A percentile compares a stretch with the other conserved stretches of the same genome.
phyloP scores from a whole-genome alignment of 2,888 invertebrate genomes.

The Pocota personata region DNA sequence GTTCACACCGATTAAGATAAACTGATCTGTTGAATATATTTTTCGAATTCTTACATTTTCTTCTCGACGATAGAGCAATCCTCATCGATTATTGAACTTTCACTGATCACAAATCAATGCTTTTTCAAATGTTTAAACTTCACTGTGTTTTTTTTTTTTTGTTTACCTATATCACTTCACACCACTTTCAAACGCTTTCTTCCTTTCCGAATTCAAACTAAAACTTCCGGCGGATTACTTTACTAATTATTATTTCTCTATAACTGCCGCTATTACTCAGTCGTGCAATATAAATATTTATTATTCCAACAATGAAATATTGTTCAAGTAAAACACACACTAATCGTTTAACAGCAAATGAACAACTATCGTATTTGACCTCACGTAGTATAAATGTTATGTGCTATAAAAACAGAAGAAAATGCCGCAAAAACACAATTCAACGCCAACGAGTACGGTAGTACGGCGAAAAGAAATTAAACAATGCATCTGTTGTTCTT shows the following conservation, averaged over 20 bases:
- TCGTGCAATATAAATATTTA: conserved; percentile 34
- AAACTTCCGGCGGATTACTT: conserved; percentile 34
- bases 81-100: background rate
- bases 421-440: background rate
- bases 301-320: conserved; percentile 24
- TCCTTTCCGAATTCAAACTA: background rate
- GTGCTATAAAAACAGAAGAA: conserved; percentile 37
- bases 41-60: background rate
- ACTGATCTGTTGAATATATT: background rate
- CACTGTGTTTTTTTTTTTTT: background rate
- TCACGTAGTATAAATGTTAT: conserved; percentile 32
- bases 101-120: background rate
- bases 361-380: conserved; percentile 29
- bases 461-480: conserved; percentile 7
- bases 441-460: background rate
- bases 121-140: background rate
- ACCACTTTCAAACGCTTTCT: background rate
- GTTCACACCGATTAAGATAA: background rate
- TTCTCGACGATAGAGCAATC: background rate
- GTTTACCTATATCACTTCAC: conserved; percentile 11
- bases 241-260: background rate
- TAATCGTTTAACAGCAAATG: conserved; percentile 6
- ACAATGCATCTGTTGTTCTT: conserved; percentile 65
- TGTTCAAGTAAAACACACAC: background rate
- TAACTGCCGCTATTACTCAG: background rate